phyloP scores from a whole-genome alignment of 2,113 vertebrate species.

The Potamarius usumacintae region DNA sequence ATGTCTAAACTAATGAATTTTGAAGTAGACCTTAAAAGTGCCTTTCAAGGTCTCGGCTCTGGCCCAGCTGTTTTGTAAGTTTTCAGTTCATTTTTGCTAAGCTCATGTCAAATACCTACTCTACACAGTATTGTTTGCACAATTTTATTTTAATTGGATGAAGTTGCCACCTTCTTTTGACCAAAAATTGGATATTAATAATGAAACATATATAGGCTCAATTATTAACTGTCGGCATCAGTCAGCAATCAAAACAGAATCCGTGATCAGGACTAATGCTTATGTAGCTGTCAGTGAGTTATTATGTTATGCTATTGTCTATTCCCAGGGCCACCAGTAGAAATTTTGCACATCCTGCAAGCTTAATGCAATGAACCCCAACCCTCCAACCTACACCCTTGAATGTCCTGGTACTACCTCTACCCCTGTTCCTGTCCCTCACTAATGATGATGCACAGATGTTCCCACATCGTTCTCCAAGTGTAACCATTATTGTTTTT shows the following conservation, averaged over 20 bases:
- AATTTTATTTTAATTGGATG: background rate
- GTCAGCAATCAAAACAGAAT: background rate
- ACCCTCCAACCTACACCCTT: background rate
- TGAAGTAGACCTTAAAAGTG: constrained; percentile 3
- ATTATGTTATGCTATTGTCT: background rate
- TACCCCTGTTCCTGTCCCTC: background rate
- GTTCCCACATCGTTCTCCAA: background rate
- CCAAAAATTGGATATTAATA: background rate
- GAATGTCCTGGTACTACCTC: background rate
- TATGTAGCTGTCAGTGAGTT: background rate
- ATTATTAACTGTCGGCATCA: background rate
- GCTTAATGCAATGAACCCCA: background rate
- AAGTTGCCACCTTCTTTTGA: background rate
- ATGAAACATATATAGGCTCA: background rate
- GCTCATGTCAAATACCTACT: background rate
- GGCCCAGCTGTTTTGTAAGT: background rate
- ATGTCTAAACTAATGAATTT: constrained; percentile 19
- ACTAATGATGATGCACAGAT: constrained; percentile 10
- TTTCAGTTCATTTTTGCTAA: background rate
- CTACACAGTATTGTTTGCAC: background rate
- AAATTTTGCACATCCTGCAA: background rate
- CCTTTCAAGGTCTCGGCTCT: background rate
- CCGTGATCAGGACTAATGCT: background rate
- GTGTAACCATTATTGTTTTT: constrained; percentile 10
- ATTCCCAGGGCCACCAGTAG: background rate